A percentile compares a stretch with the other conserved stretches of the same genome.
These are phyloP conservation scores for Paramisgurnus dabryanus DNA, from an alignment of 2,113 vertebrate species.

Conservation along the genomic window DNA sequence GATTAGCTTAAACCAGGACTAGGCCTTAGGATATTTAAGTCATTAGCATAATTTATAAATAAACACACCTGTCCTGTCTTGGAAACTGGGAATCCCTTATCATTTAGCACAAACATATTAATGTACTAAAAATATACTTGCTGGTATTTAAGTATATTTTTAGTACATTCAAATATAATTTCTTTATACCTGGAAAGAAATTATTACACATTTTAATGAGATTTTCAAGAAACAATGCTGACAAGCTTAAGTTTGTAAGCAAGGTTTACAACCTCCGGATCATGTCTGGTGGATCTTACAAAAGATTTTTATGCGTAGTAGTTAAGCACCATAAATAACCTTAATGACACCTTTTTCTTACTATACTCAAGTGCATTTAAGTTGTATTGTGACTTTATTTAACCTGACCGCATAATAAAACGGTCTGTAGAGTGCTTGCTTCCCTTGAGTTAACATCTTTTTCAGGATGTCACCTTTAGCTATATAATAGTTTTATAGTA, in stretches of 20 bases:
- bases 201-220: neutral
- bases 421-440: neutral
- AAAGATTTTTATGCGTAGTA: neutral
- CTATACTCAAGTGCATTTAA: neutral
- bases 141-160: no score
- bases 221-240: constrained; percentile 3
- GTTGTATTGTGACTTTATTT: neutral
- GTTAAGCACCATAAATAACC: neutral
- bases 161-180: no score
- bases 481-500: neutral
- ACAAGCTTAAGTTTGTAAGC: constrained; percentile 1
- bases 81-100: no score
- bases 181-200: neutral
- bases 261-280: constrained; percentile 13
- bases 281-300: neutral
- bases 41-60: no score
- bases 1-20: no score
- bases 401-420: neutral
- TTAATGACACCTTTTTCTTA: neutral
- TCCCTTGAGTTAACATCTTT: neutral
- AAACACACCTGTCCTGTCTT: no score
- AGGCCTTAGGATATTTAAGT: no score
- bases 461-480: neutral
- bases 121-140: no score
- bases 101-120: no score